Evolutionary conservation across 2,888 invertebrate species (phyloP), one percentile per base, ranked within the genome.

Genomic region (Tachina fera): DNA sequence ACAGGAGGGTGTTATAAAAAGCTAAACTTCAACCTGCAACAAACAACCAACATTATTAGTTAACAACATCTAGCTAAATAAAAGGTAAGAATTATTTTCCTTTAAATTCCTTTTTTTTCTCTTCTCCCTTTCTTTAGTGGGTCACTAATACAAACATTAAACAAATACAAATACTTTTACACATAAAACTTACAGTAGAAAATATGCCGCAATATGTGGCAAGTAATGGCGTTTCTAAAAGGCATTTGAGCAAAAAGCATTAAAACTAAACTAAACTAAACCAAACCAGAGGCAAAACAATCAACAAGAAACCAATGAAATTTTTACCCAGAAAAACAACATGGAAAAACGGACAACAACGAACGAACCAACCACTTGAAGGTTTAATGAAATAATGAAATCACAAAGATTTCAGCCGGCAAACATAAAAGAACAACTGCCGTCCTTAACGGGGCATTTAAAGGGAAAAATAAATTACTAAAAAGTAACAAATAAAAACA

Each of bases 331-430:
- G 16, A 14, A 19, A 19, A 58, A 71, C 16, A 49, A 68, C 53
- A 71, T 60, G 61, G 41, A 58, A 22, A 45, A 72, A 61, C 51
- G 79, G 78, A 78, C 72, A 91, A 75, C 65, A 70, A 75, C 60
- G 45, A 91, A 90, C 89, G 45, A 91, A 90, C 89, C 31, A 89
- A 78, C 86, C 88, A 89, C 89, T 88, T 89, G 90, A 89, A 91
- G 90, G 89, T 72, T 76, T 67, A 86, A 83, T n/a, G n/a, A n/a
- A n/a, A n/a, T 76, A 86, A 76, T 88, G 89, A 89, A 91, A 89
- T 91, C 91, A 91, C 90, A 91, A 91, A 91, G 90, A 91, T 90
- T 91, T 91, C 89, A 91, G 89, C 91, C 91, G 91, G 91, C 91
- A 91, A 90, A 91, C 91, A 90, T 89, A 89, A 89, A 89, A 91